Percentiles rank a stretch among this genome's conserved stretches.
Conservation (phyloP, 2,888 invertebrate genomes). For the Helobdella robusta region DNA sequence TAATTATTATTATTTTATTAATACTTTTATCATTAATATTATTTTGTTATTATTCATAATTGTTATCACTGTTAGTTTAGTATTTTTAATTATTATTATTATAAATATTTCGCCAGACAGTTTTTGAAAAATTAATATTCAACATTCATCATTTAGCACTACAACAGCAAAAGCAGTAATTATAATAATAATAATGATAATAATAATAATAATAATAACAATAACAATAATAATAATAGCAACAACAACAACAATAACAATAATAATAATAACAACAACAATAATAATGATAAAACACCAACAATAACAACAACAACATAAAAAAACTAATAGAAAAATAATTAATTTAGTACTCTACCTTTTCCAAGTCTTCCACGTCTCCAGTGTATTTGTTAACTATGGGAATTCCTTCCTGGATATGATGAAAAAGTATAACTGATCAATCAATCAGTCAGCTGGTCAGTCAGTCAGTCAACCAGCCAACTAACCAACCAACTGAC, state of each 20-base stretch:
- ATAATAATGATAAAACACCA: background rate
- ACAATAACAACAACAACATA: background rate
- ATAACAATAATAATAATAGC: background rate
- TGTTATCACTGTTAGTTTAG: no score
- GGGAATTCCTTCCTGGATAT: constrained; percentile 9
- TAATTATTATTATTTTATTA: no score
- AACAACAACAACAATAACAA: background rate
- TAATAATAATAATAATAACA: no score
- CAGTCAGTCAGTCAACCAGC: background rate
- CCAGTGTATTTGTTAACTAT: constrained; percentile 19
- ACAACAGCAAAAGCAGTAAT: no score
- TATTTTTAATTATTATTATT: no score
- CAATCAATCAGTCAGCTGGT: background rate
- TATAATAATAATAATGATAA: no score
- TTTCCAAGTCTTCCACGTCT: constrained; percentile 21
- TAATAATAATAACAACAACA: background rate
- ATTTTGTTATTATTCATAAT: no score
- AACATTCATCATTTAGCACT: no score
- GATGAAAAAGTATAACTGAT: background rate
- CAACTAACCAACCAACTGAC: background rate
- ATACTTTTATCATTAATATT: no score
- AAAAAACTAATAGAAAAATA: background rate
- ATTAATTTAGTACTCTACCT: background rate
- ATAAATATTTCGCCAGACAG: no score
- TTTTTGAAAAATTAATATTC: no score